Conservation (phyloP, 2,113 vertebrate genomes). For the Ammospiza nelsoni region DNA sequence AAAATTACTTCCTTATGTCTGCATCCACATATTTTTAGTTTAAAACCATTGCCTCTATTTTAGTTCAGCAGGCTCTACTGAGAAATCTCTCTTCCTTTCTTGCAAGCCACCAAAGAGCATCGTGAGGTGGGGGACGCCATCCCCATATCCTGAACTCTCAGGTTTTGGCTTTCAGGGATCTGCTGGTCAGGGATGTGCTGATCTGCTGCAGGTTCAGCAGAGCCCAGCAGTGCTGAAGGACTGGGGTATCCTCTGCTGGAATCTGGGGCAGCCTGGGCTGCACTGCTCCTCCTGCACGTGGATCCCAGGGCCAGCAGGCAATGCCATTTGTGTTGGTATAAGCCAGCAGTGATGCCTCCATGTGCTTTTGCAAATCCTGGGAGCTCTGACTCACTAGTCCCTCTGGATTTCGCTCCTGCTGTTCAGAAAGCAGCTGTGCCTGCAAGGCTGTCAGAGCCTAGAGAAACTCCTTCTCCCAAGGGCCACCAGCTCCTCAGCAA, state of each 20-base stretch:
- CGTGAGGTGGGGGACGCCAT: accelerated
- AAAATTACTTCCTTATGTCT: background rate
- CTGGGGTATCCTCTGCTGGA: background rate
- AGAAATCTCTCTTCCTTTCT: background rate
- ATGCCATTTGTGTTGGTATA: accelerated
- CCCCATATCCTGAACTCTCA: background rate
- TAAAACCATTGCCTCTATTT: background rate
- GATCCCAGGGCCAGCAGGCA: background rate
- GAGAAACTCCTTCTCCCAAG: background rate
- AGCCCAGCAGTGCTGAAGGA: background rate
- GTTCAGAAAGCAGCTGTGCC: background rate
- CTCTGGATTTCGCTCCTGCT: background rate
- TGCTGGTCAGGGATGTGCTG: background rate
- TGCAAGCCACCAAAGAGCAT: background rate
- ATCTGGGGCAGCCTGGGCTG: background rate
- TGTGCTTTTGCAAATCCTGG: background rate
- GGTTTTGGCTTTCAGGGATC: background rate
- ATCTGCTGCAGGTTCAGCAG: background rate
- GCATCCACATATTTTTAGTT: background rate
- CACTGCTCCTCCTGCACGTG: background rate
- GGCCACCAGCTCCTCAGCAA: background rate
- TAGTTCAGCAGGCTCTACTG: background rate
- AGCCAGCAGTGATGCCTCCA: background rate
- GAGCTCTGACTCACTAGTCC: background rate
- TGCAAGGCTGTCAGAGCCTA: background rate